phyloP scores from a whole-genome alignment of 2,888 invertebrate genomes.

The Lycocerus yunnanus region DNA sequence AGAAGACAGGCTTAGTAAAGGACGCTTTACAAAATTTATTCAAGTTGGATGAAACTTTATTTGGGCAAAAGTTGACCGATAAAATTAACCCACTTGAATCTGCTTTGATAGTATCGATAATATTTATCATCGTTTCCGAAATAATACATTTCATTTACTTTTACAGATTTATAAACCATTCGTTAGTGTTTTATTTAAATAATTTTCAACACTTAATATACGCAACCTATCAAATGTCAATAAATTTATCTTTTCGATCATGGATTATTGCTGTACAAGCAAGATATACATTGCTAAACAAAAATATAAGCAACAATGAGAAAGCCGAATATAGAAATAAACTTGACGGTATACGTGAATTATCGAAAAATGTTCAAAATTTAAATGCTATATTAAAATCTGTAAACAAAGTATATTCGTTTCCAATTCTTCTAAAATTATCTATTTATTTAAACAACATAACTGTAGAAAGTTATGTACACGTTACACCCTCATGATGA shows the following conservation, averaged over 20 bases:
- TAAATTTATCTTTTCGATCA: background rate
- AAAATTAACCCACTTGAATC: background rate
- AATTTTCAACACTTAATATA: no score
- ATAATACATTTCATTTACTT: background rate
- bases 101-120: background rate
- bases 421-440: background rate
- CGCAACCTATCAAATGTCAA: background rate
- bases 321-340: background rate
- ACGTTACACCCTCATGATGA: no score
- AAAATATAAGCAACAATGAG: background rate
- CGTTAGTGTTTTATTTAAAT: no score
- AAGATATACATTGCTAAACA: background rate
- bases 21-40: background rate
- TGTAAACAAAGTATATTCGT: background rate
- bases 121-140: background rate
- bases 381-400: background rate
- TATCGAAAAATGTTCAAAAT: background rate
- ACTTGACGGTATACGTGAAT: background rate
- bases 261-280: background rate
- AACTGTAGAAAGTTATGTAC: background rate
- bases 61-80: background rate
- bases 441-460: background rate
- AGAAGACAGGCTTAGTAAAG: background rate
- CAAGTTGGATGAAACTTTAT: background rate
- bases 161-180: no score